These are phyloP conservation scores for Sturmia bella DNA, from an alignment of 2,888 invertebrate genomes.

Conservation along the genomic window DNA sequence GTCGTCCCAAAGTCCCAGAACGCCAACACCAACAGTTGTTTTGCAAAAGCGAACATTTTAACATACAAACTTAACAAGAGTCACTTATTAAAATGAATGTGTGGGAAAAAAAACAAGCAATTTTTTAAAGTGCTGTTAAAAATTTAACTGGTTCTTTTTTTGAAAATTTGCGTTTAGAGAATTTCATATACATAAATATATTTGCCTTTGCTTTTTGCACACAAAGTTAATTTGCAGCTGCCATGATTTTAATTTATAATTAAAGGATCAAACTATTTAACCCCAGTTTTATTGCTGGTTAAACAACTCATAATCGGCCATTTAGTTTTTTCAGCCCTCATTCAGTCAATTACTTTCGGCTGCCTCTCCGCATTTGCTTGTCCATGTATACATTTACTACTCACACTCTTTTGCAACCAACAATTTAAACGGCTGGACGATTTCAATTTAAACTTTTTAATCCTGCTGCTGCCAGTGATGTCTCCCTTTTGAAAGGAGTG, in stretches of 20 bases:
- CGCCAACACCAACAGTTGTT: slow-evolving; percentile 33
- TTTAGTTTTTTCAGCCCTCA: slow-evolving; percentile 14
- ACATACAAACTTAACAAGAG: slow-evolving; percentile 4
- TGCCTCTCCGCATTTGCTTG: slow-evolving; percentile 10
- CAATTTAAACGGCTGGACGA: slow-evolving; percentile 24
- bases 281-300: slow-evolving; percentile 27
- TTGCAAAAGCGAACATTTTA: slow-evolving; percentile 3
- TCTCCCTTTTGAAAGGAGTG: slow-evolving; percentile 6
- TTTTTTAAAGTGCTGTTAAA: background rate
- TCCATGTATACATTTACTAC: slow-evolving; percentile 1
- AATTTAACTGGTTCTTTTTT: background rate
- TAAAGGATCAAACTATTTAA: slow-evolving; percentile 49
- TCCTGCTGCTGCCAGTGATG: slow-evolving; percentile 34
- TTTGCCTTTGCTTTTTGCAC: background rate
- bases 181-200: background rate
- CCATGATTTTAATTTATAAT: slow-evolving; percentile 31
- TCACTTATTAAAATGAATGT: background rate
- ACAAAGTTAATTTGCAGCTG: slow-evolving; percentile 19
- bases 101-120: too few species aligned
- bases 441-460: slow-evolving; percentile 53
- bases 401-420: slow-evolving; percentile 15
- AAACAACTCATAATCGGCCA: slow-evolving; percentile 1
- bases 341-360: slow-evolving; percentile 39
- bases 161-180: too few species aligned
- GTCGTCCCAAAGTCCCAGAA: slow-evolving; percentile 56